Evolutionary conservation across 2,113 vertebrate genomes (phyloP).

Genomic region (Apistogramma diplotaenia): DNA sequence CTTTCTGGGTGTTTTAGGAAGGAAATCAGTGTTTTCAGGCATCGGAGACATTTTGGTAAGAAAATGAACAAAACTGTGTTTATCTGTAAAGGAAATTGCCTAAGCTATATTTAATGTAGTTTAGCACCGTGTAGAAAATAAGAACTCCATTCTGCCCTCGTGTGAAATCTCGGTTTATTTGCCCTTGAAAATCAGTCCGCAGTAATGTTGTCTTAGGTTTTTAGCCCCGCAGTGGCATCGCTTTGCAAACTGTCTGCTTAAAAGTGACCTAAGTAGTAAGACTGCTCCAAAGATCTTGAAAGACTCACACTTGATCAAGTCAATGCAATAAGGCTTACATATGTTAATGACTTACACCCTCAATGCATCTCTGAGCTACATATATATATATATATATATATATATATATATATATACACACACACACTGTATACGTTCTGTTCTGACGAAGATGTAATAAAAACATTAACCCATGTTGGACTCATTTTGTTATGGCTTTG

Average conservation of each 20-base stretch:
- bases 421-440: conserved; percentile 1
- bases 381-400: conserved; percentile 8
- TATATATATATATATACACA: conserved; percentile 11
- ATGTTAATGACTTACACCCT: neutral
- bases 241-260: neutral
- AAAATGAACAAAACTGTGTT: neutral
- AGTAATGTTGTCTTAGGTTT: neutral
- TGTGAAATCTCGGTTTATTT: neutral
- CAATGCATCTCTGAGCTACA: conserved; percentile 3
- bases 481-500: neutral
- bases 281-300: conserved; percentile 41
- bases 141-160: neutral
- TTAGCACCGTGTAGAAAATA: neutral
- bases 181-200: neutral
- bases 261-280: neutral
- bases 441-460: conserved; percentile 58
- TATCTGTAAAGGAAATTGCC: neutral
- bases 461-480: conserved; percentile 1
- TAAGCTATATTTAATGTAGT: neutral
- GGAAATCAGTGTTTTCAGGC: neutral
- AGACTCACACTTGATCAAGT: neutral
- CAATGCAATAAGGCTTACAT: conserved; percentile 2
- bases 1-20: neutral
- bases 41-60: neutral
- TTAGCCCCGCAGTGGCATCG: neutral